Evolutionary conservation across 2,888 invertebrate species (phyloP).

Genomic region (Lepas anatifera): DNA sequence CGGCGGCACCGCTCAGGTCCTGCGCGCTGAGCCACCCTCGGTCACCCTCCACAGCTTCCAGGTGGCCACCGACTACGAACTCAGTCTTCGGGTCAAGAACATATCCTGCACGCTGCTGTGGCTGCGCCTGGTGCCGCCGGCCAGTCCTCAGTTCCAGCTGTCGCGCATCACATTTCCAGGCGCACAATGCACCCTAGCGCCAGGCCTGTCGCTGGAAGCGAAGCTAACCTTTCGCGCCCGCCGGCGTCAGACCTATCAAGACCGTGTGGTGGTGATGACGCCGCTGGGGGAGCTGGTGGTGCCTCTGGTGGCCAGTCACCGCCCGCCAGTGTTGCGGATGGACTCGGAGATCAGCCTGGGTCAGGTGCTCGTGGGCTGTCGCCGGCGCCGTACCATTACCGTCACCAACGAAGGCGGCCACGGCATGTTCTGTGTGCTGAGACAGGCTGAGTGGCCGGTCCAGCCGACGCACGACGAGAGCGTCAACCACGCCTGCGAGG

Average conservation of each 20-base stretch:
- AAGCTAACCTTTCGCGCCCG: slow-evolving; percentile 44
- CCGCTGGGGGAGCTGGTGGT: slow-evolving; percentile 44
- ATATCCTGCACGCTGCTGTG: slow-evolving; percentile 39
- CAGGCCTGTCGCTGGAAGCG: slow-evolving; percentile 43
- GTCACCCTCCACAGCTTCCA: slow-evolving; percentile 33
- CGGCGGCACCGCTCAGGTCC: slow-evolving; percentile 64
- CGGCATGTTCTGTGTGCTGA: slow-evolving; percentile 43
- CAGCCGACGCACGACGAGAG: slow-evolving; percentile 18
- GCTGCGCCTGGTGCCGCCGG: slow-evolving; percentile 42
- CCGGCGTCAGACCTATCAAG: slow-evolving; percentile 42
- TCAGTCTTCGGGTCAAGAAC: slow-evolving; percentile 40
- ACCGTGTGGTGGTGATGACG: slow-evolving; percentile 39
- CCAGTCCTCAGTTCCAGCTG: slow-evolving; percentile 46
- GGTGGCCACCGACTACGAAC: slow-evolving; percentile 62
- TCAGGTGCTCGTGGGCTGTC: not conserved
- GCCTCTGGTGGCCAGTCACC: slow-evolving; percentile 45
- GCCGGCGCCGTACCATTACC: not conserved
- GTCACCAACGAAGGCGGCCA: slow-evolving; percentile 47
- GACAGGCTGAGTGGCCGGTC: slow-evolving; percentile 38
- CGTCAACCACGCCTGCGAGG: not conserved
- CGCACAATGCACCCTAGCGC: slow-evolving; percentile 40
- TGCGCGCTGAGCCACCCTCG: slow-evolving; percentile 37
- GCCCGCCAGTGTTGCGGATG: slow-evolving; percentile 32
- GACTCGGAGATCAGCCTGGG: slow-evolving; percentile 23
- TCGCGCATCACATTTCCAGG: slow-evolving; percentile 70